A percentile compares a stretch with the other conserved stretches of the same genome.
Conservation (phyloP, 2,797 vertebrate species). For the Atherinosoma microstoma region DNA sequence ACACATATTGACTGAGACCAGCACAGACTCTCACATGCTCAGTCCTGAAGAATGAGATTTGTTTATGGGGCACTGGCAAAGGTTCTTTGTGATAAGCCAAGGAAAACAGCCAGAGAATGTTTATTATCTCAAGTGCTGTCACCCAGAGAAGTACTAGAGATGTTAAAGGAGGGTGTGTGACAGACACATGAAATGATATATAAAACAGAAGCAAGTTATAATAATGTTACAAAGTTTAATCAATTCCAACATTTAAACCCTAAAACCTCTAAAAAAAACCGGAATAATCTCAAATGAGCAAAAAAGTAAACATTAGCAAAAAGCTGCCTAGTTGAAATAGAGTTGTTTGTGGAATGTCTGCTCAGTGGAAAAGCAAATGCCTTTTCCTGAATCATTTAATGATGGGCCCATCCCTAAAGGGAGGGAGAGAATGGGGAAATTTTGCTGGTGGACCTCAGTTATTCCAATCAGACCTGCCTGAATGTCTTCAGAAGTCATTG, state of each 20-base stretch:
- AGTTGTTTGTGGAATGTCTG: slow-evolving; percentile 51
- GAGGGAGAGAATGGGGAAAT: slow-evolving; percentile 54
- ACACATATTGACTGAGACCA: slow-evolving; percentile 31
- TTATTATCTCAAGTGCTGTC: slow-evolving; percentile 59
- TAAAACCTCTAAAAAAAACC: neutral
- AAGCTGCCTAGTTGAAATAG: slow-evolving; percentile 22
- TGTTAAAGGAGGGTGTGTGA: slow-evolving; percentile 30
- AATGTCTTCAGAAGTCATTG: slow-evolving; percentile 52
- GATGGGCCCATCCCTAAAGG: slow-evolving; percentile 66
- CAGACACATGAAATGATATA: slow-evolving; percentile 28
- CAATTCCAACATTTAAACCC: neutral
- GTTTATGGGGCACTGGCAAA: slow-evolving; percentile 37
- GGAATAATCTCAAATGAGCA: slow-evolving; percentile 6
- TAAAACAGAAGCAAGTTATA: slow-evolving; percentile 32
- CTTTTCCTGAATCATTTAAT: slow-evolving; percentile 71
- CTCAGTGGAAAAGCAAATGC: slow-evolving; percentile 57
- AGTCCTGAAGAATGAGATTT: slow-evolving; percentile 30
- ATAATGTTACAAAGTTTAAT: neutral
- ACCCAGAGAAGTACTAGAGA: slow-evolving; percentile 33
- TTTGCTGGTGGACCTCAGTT: slow-evolving; percentile 54
- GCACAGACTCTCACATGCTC: slow-evolving; percentile 20
- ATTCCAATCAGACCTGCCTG: slow-evolving; percentile 61
- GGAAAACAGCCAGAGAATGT: slow-evolving; percentile 53
- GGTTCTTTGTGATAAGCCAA: slow-evolving; percentile 50
- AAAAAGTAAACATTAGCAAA: slow-evolving; percentile 32